These are phyloP conservation scores for Chiloscyllium punctatum DNA, from an alignment of 2,797 vertebrate genomes.

Conservation along the genomic window DNA sequence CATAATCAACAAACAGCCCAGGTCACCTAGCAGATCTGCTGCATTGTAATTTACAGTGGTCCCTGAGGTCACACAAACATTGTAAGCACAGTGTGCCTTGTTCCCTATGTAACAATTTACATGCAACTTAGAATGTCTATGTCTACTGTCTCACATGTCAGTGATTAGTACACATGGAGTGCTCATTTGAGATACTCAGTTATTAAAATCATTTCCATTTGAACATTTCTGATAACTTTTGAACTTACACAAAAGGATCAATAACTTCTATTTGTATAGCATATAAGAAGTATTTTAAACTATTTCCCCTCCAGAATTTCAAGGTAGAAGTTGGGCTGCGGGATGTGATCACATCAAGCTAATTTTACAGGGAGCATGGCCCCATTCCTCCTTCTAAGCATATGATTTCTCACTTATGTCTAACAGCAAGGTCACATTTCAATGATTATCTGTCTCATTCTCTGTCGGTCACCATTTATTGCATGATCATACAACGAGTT, in stretches of 20 bases:
- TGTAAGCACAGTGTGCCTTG: background rate
- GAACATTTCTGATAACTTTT: background rate
- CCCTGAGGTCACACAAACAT: background rate
- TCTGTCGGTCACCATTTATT: too few relatives aligned
- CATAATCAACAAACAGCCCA: too few relatives aligned
- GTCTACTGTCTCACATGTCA: background rate
- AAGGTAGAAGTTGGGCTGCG: background rate
- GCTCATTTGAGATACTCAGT: background rate
- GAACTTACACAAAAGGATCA: background rate
- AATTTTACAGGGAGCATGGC: too few relatives aligned
- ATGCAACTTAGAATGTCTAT: background rate
- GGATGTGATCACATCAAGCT: background rate
- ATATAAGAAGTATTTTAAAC: background rate
- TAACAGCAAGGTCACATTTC: too few relatives aligned
- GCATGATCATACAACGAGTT: too few relatives aligned
- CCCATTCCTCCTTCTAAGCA: too few relatives aligned
- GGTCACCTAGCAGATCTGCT: background rate
- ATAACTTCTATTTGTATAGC: background rate
- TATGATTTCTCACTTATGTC: too few relatives aligned
- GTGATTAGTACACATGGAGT: background rate
- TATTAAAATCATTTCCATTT: background rate
- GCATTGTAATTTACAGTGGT: background rate
- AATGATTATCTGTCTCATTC: too few relatives aligned
- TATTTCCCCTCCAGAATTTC: background rate
- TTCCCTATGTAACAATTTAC: background rate